Percentiles rank a stretch among this genome's conserved stretches.
These are phyloP conservation scores for Lithophane ornitopus DNA, from an alignment of 2,888 invertebrate species.

Conservation along the genomic window DNA sequence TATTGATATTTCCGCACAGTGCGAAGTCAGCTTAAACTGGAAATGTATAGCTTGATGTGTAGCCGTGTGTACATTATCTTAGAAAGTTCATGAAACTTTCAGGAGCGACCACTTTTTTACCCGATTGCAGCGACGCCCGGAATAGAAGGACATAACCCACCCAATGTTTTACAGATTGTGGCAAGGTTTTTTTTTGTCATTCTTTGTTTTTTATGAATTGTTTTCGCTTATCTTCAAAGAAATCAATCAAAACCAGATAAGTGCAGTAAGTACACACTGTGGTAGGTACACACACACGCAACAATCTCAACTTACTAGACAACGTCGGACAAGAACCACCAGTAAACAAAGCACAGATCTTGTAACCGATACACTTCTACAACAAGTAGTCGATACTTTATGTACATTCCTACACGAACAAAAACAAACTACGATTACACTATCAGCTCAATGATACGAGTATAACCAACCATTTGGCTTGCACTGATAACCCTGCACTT, in stretches of 20 bases:
- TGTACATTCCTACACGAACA: constrained; percentile 57
- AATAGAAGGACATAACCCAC: no score
- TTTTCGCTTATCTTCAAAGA: not conserved
- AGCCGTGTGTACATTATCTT: no score
- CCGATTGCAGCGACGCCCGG: no score
- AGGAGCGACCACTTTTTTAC: no score
- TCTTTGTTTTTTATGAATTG: no score
- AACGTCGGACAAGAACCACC: constrained; percentile 15
- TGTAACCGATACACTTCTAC: constrained; percentile 32
- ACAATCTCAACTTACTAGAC: constrained; percentile 30
- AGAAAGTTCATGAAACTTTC: no score
- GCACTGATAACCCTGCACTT: constrained; percentile 86
- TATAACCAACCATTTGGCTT: constrained; percentile 80
- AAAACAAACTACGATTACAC: constrained; percentile 76
- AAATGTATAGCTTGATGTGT: no score
- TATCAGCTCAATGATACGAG: constrained; percentile 74
- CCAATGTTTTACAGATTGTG: no score
- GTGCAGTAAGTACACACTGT: constrained; percentile 9
- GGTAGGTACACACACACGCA: not conserved
- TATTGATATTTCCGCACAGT: no score
- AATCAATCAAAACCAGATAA: constrained; percentile 1
- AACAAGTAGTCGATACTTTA: constrained; percentile 10
- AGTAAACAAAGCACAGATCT: constrained; percentile 23
- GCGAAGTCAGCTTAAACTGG: no score
- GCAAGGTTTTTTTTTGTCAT: no score